phyloP scores from a whole-genome alignment of 2,113 vertebrate species.

The Vulpes ferrilata region DNA sequence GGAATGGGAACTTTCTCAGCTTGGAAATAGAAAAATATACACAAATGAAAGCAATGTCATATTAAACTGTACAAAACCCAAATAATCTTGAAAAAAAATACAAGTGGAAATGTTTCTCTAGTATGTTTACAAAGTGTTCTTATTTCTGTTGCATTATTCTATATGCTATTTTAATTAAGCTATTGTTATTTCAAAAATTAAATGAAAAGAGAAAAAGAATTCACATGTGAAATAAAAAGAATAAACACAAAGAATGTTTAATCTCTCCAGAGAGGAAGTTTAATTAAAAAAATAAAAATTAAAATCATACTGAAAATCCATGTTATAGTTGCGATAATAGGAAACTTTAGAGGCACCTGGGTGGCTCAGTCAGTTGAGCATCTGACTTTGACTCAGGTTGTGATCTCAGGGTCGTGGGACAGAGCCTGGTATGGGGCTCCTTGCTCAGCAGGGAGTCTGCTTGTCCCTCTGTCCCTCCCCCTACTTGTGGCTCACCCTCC shows the following conservation, averaged over 20 bases:
- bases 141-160: neutral
- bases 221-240: neutral
- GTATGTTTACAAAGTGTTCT: constrained; percentile 1
- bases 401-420: neutral
- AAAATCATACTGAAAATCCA: constrained; percentile 20
- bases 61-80: constrained; percentile 33
- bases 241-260: constrained; percentile 1
- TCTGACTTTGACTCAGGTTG: neutral
- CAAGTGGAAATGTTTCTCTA: neutral
- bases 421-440: neutral
- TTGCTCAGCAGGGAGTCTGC: neutral
- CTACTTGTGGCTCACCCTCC: too few relatives aligned
- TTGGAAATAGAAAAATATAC: constrained; percentile 16
- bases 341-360: neutral
- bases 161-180: constrained; percentile 13
- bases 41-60: constrained; percentile 11
- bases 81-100: constrained; percentile 47
- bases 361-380: neutral
- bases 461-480: neutral
- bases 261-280: neutral
- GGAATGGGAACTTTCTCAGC: neutral
- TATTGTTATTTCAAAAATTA: neutral
- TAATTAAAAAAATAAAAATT: constrained; percentile 27
- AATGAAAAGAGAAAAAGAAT: constrained; percentile 48
- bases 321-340: neutral